Evolutionary conservation across 2,113 vertebrate genomes (phyloP), one percentile per base, ranked within the genome.

Genomic region (Nannospalax galili): DNA sequence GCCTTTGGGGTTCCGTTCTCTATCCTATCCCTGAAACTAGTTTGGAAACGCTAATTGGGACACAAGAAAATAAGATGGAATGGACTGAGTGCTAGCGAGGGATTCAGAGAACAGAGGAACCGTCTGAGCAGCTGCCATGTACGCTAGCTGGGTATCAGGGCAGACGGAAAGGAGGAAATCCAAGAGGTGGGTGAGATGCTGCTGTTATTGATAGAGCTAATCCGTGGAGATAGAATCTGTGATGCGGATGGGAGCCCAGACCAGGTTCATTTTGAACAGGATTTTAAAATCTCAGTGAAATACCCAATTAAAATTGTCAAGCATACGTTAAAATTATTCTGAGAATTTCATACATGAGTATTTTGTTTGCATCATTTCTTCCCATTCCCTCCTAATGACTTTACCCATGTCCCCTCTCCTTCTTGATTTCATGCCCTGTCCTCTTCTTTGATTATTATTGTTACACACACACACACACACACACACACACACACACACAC

Each of bases 271-370:
- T 94, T 56, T 84, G 12, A 52, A 58, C 7, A 10, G 40, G 70
- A 74, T 3, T 72, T 89, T 80, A 35, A 85, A 94, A 79, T 91
- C 35, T 45, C 17, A 73, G 10, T 85, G 42, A 95, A 88, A 42
- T 78, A 42, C 24, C 8, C 32, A 82, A 52, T 3, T 74, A 56
- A 78, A 89, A 15, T 20, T 70, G n/a, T n/a, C n/a, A n/a, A n/a
- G n/a, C n/a, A n/a, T n/a, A n/a, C n/a, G n/a, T n/a, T n/a, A n/a
- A n/a, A n/a, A n/a, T n/a, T n/a, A n/a, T n/a, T n/a, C n/a, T n/a
- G n/a, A n/a, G n/a, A n/a, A n/a, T n/a, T n/a, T n/a, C n/a, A n/a
- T n/a, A n/a, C n/a, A n/a, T n/a, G n/a, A n/a, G n/a, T n/a, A n/a
- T n/a, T n/a, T n/a, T n/a, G n/a, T n/a, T n/a, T n/a, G n/a, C n/a